Conservation (phyloP, 2,113 vertebrate species). For the Microcebus tavaratra region DNA sequence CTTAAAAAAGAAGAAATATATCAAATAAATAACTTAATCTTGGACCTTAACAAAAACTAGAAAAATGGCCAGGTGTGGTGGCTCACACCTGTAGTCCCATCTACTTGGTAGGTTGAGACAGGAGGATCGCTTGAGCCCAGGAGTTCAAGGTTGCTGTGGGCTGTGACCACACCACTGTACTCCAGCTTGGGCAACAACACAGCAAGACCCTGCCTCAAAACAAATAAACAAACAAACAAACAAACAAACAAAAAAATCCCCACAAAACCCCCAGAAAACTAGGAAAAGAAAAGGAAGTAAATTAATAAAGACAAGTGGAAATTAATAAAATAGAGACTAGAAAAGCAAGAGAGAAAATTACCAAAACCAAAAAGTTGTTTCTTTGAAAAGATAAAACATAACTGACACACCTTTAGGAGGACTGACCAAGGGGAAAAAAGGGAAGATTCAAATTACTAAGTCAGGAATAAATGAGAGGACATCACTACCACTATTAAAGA, state of each 20-base stretch:
- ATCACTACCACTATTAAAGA: not conserved
- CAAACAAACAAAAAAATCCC: too few relatives aligned
- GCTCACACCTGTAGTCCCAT: too few relatives aligned
- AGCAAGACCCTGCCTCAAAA: too few relatives aligned
- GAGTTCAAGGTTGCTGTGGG: too few relatives aligned
- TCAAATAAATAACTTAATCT: not conserved
- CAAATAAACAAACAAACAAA: too few relatives aligned
- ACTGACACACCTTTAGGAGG: not conserved
- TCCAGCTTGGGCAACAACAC: too few relatives aligned
- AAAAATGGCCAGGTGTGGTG: too few relatives aligned
- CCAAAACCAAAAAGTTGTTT: not conserved
- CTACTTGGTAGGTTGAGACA: too few relatives aligned
- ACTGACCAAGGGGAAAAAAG: not conserved
- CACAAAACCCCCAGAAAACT: too few relatives aligned
- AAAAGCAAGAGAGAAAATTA: not conserved
- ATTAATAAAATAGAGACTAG: not conserved
- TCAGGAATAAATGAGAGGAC: not conserved
- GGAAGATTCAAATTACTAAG: not conserved
- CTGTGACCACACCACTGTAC: too few relatives aligned
- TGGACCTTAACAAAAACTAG: not conserved
- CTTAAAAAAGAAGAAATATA: not conserved
- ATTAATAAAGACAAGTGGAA: not conserved
- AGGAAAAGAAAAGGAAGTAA: not conserved
- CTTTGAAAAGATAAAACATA: not conserved
- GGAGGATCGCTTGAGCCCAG: too few relatives aligned